Evolutionary conservation across 2,113 vertebrate genomes (phyloP).

Genomic region (Formicarius rufipectus): DNA sequence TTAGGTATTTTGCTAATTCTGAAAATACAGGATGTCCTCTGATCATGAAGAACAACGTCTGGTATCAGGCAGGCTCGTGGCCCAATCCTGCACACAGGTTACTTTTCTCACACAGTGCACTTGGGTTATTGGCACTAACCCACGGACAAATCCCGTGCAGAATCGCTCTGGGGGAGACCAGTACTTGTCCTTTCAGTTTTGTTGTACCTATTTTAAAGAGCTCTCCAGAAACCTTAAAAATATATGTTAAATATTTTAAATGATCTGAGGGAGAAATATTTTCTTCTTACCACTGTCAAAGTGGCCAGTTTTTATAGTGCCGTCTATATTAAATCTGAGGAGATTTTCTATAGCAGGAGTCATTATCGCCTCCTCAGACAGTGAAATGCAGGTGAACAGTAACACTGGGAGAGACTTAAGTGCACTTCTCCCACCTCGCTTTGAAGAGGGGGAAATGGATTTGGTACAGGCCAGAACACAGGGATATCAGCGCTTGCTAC

Average conservation of each 20-base stretch:
- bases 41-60: not conserved
- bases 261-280: not conserved
- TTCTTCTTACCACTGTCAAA: not conserved
- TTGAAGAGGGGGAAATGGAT: constrained; percentile 21
- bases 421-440: not conserved
- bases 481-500: not conserved
- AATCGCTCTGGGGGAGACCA: not conserved
- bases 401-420: not conserved
- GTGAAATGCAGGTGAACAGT: constrained; percentile 15
- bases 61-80: not conserved
- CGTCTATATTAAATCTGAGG: not conserved
- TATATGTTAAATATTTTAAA: not conserved
- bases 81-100: not conserved
- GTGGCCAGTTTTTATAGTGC: not conserved
- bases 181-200: not conserved
- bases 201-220: not conserved
- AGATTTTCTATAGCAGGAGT: not conserved
- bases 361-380: constrained; percentile 14
- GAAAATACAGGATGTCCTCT: not conserved
- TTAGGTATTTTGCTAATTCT: not conserved
- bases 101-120: not conserved
- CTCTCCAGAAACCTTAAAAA: not conserved
- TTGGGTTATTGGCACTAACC: not conserved
- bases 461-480: constrained; percentile 40
- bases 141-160: rapidly evolving